Percentiles rank a stretch among this genome's conserved stretches.
phyloP scores from a whole-genome alignment of 2,888 invertebrate species.

The Rhynchonema sp. region DNA sequence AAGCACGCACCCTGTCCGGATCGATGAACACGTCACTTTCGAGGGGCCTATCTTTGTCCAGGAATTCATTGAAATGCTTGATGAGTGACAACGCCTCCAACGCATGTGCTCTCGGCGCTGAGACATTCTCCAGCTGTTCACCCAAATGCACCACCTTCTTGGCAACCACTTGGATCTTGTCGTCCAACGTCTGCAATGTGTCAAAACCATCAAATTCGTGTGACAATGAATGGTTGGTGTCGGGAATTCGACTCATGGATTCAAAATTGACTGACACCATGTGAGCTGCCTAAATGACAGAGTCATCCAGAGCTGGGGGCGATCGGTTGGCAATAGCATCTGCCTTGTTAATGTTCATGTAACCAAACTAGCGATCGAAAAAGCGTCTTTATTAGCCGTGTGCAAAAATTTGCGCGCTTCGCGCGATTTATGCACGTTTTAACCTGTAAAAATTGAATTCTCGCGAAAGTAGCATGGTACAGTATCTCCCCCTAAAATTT shows the following conservation, averaged over 20 bases:
- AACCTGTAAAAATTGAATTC: too few relatives aligned
- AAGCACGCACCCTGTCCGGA: slow-evolving; percentile 53
- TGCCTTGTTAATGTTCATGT: too few relatives aligned
- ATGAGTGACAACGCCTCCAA: slow-evolving; percentile 83
- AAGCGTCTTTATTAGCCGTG: too few relatives aligned
- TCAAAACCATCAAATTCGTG: too few relatives aligned
- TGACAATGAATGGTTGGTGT: too few relatives aligned
- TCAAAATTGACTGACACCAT: not conserved
- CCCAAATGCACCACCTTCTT: slow-evolving; percentile 95
- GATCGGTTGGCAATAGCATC: too few relatives aligned
- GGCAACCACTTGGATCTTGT: slow-evolving; percentile 85
- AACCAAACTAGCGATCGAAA: too few relatives aligned
- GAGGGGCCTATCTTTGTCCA: slow-evolving; percentile 61
- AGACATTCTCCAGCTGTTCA: slow-evolving; percentile 87
- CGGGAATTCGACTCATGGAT: not conserved
- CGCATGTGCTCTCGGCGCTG: slow-evolving; percentile 75
- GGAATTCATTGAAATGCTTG: slow-evolving; percentile 73
- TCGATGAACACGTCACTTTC: slow-evolving; percentile 70
- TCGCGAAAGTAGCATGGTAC: too few relatives aligned
- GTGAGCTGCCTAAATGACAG: not conserved
- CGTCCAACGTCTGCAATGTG: slow-evolving; percentile 61
- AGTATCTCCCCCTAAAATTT: too few relatives aligned
- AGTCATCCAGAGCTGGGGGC: too few relatives aligned
- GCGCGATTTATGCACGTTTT: too few relatives aligned
- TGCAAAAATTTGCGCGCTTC: too few relatives aligned